Percentiles rank a stretch among this genome's conserved stretches.
Evolutionary conservation across 2,113 vertebrate species (phyloP).

Genomic region (Pituophis catenifer): DNA sequence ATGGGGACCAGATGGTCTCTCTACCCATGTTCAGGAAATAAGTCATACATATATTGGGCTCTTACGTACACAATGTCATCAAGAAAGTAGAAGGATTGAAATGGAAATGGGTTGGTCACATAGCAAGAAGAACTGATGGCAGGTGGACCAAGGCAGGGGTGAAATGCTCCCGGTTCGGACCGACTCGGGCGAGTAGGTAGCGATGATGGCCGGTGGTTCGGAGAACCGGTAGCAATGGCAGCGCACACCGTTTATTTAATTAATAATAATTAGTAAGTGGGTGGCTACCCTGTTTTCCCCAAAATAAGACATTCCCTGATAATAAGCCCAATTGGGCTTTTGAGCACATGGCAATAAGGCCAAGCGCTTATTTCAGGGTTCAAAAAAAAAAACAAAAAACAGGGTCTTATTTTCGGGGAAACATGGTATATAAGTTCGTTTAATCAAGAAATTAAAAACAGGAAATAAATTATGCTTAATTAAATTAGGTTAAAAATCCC

Average conservation of each 20-base stretch:
- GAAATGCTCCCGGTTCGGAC: too few species aligned
- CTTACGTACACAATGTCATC: not conserved
- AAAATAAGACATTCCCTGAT: too few species aligned
- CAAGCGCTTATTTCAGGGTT: too few species aligned
- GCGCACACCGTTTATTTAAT: too few species aligned
- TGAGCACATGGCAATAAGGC: too few species aligned
- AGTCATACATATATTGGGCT: not conserved
- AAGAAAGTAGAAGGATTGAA: not conserved
- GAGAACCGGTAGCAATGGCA: too few species aligned
- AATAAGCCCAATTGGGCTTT: too few species aligned
- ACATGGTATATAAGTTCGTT: not conserved
- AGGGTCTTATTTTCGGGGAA: too few species aligned
- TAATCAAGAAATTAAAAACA: not conserved
- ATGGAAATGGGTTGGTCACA: not conserved
- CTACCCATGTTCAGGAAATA: not conserved
- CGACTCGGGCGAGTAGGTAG: too few species aligned
- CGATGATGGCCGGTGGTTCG: too few species aligned
- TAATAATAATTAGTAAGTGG: too few species aligned
- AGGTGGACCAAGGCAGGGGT: not conserved
- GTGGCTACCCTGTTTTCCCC: not conserved
- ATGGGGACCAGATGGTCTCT: not conserved
- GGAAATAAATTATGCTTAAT: not conserved
- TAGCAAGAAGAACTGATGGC: not conserved
- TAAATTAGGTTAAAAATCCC: not conserved
- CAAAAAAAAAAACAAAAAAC: too few species aligned